These are phyloP conservation scores for Chionoecetes opilio DNA, from an alignment of 1,140 invertebrate species.

Conservation along the genomic window DNA sequence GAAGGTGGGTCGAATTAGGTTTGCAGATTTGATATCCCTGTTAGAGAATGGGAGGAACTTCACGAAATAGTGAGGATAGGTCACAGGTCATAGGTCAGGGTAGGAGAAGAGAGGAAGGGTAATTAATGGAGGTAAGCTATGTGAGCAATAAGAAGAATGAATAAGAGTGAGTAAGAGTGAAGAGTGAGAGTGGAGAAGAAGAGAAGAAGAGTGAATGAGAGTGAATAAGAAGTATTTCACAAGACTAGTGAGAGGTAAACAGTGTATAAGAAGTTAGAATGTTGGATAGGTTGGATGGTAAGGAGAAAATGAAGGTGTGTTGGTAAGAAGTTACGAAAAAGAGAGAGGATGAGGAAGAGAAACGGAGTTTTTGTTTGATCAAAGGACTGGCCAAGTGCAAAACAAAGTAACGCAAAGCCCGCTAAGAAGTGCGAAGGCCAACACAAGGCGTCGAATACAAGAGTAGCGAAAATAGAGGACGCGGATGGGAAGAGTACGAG, in stretches of 20 bases:
- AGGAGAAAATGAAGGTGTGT: background rate
- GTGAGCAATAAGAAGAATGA: background rate
- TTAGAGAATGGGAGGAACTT: background rate
- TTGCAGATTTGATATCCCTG: background rate
- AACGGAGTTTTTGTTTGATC: no score
- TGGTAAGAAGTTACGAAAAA: background rate
- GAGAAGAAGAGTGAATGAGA: background rate
- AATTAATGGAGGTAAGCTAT: background rate
- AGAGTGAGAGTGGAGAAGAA: background rate
- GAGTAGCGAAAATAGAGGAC: background rate
- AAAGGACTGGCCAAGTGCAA: background rate
- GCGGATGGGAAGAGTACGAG: background rate
- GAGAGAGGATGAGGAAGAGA: background rate
- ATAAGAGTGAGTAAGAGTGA: background rate
- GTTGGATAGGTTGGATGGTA: background rate
- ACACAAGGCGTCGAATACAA: no score
- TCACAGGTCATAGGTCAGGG: no score
- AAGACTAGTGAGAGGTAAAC: background rate
- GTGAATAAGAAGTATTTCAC: background rate
- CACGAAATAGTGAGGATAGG: no score
- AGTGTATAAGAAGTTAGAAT: background rate
- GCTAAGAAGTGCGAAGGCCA: background rate
- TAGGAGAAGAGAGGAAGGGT: background rate
- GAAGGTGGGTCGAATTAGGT: background rate
- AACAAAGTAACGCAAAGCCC: background rate